Percentiles rank a stretch among this genome's conserved stretches.
These are phyloP conservation scores for Lucilia cuprina DNA, from an alignment of 1,140 invertebrate species.

Conservation along the genomic window DNA sequence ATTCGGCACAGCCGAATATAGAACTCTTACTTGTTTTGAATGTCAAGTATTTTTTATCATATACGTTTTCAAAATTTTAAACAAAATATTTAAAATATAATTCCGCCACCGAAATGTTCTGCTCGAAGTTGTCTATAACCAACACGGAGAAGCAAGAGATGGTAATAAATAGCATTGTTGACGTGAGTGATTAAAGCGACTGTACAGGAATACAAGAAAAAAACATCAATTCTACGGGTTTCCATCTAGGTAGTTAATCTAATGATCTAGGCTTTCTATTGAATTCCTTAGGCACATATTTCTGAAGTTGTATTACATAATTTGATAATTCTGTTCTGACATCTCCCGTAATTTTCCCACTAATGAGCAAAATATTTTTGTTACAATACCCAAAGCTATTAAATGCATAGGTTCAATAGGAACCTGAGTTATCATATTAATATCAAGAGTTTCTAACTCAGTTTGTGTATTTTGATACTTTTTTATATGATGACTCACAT, in stretches of 20 bases:
- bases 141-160: background rate
- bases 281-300: background rate
- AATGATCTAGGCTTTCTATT: background rate
- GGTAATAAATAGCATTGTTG: background rate
- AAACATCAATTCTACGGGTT: conserved; percentile 6
- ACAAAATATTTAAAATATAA: background rate
- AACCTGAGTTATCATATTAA: too few relatives aligned
- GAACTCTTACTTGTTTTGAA: too few relatives aligned
- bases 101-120: background rate
- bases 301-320: too few relatives aligned
- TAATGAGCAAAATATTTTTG: too few relatives aligned
- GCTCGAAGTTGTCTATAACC: background rate
- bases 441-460: too few relatives aligned
- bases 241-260: conserved; percentile 4
- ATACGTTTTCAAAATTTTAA: background rate
- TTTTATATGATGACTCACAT: too few relatives aligned
- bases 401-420: too few relatives aligned
- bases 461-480: too few relatives aligned
- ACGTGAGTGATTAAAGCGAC: background rate
- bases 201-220: conserved; percentile 11
- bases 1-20: too few relatives aligned
- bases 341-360: too few relatives aligned
- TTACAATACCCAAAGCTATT: too few relatives aligned
- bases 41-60: background rate
- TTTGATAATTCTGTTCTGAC: too few relatives aligned